Evolutionary conservation across 2,797 vertebrate genomes (phyloP).

Genomic region (Forpus xanthops): DNA sequence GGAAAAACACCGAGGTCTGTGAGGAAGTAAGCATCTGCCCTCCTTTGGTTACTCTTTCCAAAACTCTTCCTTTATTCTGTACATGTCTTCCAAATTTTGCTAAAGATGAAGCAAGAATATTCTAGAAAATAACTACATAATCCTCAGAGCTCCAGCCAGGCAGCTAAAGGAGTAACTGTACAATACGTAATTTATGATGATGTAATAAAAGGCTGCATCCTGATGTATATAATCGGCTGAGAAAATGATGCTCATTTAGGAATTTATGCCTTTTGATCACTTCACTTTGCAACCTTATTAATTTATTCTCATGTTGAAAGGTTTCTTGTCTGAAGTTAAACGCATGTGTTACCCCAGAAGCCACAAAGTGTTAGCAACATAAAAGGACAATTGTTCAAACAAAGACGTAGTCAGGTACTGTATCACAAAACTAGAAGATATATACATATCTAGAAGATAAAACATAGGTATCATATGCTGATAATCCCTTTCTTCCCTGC

Average conservation of each 20-base stretch:
- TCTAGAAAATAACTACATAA: neutral
- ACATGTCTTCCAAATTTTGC: neutral
- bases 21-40: neutral
- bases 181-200: neutral
- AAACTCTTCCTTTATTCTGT: neutral
- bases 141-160: neutral
- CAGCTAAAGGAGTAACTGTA: neutral
- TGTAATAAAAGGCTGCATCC: neutral
- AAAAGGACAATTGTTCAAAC: neutral
- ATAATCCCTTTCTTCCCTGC: neutral
- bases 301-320: neutral
- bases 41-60: neutral
- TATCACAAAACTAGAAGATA: neutral
- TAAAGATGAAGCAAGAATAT: neutral
- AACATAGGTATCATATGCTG: neutral
- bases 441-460: no score
- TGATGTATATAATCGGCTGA: neutral
- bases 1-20: neutral
- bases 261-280: neutral
- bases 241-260: neutral
- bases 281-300: neutral
- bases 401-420: neutral
- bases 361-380: neutral
- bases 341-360: neutral
- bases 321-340: neutral